Percentiles rank a stretch among this genome's conserved stretches.
Evolutionary conservation across 2,888 invertebrate species (phyloP).

Genomic region (Volucella zonaria): DNA sequence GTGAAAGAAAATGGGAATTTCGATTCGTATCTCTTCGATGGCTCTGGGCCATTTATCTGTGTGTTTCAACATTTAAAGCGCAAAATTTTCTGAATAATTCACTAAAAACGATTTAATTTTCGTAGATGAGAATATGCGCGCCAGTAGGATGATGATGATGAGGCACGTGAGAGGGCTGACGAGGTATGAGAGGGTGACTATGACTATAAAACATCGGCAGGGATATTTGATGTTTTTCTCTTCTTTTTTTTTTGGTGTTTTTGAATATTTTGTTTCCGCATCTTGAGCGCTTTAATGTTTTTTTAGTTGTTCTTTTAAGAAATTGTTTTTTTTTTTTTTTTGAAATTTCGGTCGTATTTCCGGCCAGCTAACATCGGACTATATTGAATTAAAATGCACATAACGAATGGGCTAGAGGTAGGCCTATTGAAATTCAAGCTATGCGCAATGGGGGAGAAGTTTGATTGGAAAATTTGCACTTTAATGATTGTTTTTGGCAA

Average conservation of each 20-base stretch:
- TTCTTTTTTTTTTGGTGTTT: constrained; percentile 19
- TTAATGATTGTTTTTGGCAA: constrained; percentile 58
- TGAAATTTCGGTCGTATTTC: constrained; percentile 3
- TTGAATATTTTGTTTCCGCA: background rate
- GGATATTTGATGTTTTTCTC: background rate
- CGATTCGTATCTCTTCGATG: constrained; percentile 1
- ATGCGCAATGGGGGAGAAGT: constrained; percentile 38
- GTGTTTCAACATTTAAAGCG: constrained; percentile 63
- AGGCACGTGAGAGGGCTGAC: too few relatives aligned
- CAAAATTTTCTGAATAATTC: constrained; percentile 65
- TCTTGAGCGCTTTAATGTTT: constrained; percentile 25
- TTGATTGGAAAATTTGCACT: constrained; percentile 72
- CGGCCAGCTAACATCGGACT: background rate
- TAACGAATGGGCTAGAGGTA: background rate
- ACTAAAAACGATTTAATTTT: constrained; percentile 59
- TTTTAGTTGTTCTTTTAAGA: constrained; percentile 5
- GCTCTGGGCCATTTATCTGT: constrained; percentile 62
- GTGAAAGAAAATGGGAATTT: background rate
- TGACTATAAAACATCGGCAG: too few relatives aligned
- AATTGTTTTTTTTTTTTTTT: constrained; percentile 14
- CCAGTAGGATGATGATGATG: too few relatives aligned
- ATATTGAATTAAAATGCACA: constrained; percentile 32
- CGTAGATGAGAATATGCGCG: constrained; percentile 6
- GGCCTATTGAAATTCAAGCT: constrained; percentile 54
- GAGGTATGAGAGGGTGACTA: too few relatives aligned